Conservation (phyloP, 2,113 vertebrate species). For the Odontesthes bonariensis region DNA sequence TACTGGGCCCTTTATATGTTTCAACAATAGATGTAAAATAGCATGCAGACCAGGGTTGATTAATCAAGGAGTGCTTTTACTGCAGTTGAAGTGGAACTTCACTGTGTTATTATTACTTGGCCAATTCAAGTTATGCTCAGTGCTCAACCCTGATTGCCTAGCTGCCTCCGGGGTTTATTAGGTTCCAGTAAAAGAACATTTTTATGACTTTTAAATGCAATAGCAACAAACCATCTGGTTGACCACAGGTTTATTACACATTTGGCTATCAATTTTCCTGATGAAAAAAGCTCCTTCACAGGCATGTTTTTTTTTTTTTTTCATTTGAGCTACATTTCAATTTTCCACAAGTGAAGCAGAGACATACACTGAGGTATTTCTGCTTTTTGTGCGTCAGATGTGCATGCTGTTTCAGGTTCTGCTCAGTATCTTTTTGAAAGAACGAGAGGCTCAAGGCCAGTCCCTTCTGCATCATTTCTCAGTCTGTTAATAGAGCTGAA, state of each 20-base stretch:
- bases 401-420: constrained; percentile 3
- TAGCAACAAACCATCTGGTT: neutral
- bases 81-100: constrained; percentile 17
- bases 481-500: neutral
- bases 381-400: neutral
- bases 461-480: neutral
- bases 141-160: constrained; percentile 22
- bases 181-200: constrained; percentile 41
- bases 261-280: neutral
- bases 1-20: constrained; percentile 11
- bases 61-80: constrained; percentile 34
- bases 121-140: constrained; percentile 12
- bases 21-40: constrained; percentile 5
- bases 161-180: constrained; percentile 27
- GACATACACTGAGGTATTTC: neutral
- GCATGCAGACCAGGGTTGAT: constrained; percentile 8
- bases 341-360: neutral
- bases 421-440: neutral
- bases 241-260: neutral
- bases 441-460: neutral
- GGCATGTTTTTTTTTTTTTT: neutral
- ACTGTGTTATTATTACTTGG: constrained; percentile 31
- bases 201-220: constrained; percentile 27
- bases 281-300: neutral
- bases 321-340: constrained; percentile 1